Evolutionary conservation across 2,113 vertebrate genomes (phyloP), one percentile per base, ranked within the genome.

Genomic region (Elgaria multicarinata): DNA sequence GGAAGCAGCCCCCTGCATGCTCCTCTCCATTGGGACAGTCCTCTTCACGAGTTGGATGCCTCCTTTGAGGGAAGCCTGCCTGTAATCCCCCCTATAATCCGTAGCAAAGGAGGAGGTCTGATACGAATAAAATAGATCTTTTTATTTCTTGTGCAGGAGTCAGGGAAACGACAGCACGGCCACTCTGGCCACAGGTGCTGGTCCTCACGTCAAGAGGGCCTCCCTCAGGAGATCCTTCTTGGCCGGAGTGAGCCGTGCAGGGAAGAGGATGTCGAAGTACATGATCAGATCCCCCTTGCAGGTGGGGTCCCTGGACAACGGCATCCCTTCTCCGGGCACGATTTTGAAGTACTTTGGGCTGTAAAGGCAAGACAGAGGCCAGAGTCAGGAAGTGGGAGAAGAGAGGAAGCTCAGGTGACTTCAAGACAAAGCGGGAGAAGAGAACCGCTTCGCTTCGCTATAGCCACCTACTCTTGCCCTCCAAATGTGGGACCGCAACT

Each of bases 261-360:
- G 99, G 78, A 99, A 99, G 85, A 96, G 74, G 91, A 98, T 97
- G 86, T 98, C 96, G 39, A 99, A 99, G 86, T 95, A 96, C 53
- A 99, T 96, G 92, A 98, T 94, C 92, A 99, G 98, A 91, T 98
- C 96, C 20, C 99, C 99, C 94, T 94, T 98, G 91, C 85, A 91
- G 31, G 78, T 93, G 20, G 97, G 97, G 90, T 98, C 95, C 66
- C 94, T 89, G 3, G 92, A 90, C 89, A 98, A 90, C 0, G 98
- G 98, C 99, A 99, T 99, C 87, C 99, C 99, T 92, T 99, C 99
- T 77, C 97, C 98, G 0, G 96, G 96, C 88, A 99, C 98, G 89
- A 97, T 93, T 83, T 99, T 99, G 62, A 92, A 97, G 96, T 99
- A 99, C 28, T 94, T 95, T 76, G 98, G 98, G 94, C 99, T 99